Percentiles rank a stretch among this genome's conserved stretches.
These are phyloP conservation scores for Vespertilio murinus DNA, from an alignment of 2,797 vertebrate species.

Conservation along the genomic window DNA sequence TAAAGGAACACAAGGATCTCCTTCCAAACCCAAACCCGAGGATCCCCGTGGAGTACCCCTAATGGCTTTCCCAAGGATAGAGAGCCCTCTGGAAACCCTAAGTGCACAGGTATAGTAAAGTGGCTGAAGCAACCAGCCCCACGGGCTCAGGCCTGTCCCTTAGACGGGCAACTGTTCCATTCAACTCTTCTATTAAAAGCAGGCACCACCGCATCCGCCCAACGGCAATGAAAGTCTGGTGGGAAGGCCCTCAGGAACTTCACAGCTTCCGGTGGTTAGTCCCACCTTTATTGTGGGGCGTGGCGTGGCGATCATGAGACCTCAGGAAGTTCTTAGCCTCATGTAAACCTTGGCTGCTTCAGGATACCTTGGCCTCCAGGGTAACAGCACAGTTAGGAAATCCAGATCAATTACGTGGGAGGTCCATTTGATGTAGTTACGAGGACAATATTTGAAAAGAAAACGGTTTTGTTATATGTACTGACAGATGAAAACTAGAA, in stretches of 20 bases:
- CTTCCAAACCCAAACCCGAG: conserved; percentile 93
- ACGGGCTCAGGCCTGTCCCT: background rate
- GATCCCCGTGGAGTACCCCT: conserved; percentile 93
- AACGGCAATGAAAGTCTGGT: background rate
- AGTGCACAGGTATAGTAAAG: conserved; percentile 93
- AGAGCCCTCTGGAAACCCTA: conserved; percentile 97
- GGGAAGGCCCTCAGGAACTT: background rate
- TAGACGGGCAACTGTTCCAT: background rate
- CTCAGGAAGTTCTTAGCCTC: background rate
- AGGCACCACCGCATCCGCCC: background rate
- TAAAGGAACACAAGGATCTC: conserved; percentile 90
- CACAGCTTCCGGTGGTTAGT: background rate
- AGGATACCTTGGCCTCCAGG: background rate
- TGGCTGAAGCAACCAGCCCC: background rate
- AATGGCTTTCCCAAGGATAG: conserved; percentile 98
- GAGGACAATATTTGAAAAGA: background rate
- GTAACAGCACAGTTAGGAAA: background rate
- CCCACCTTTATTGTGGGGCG: background rate
- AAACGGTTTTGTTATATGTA: background rate
- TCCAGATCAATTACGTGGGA: background rate
- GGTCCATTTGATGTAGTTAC: background rate
- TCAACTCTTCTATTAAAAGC: background rate
- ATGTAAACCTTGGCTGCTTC: background rate
- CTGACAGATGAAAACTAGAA: background rate
- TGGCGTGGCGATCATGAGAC: background rate